phyloP scores from a whole-genome alignment of 2,113 vertebrate species.

The Archocentrus centrarchus region DNA sequence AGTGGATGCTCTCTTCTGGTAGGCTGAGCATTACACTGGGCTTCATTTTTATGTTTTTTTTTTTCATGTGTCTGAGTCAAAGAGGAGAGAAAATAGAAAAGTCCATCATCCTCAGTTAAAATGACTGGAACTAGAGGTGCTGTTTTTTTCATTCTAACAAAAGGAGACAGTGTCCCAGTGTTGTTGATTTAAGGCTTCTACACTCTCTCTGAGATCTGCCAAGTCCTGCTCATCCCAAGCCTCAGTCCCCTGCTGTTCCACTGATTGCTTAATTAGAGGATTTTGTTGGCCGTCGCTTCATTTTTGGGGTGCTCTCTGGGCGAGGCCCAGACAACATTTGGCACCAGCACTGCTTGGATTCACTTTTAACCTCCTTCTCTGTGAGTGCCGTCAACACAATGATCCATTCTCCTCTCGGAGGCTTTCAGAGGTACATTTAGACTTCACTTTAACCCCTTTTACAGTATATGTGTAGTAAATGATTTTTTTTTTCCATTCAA shows the following conservation, averaged over 20 bases:
- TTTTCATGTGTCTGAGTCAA: neutral
- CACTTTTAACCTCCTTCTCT: neutral
- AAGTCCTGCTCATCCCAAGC: neutral
- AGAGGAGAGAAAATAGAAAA: neutral
- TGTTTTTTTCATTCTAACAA: slow-evolving; percentile 8
- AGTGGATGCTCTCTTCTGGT: neutral
- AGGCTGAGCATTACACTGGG: neutral
- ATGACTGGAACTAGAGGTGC: neutral
- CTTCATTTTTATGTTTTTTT: neutral
- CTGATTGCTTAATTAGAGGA: slow-evolving; percentile 19
- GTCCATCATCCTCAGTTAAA: neutral
- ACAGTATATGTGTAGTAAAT: neutral
- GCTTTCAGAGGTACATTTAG: neutral
- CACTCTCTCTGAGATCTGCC: neutral
- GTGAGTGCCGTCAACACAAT: neutral
- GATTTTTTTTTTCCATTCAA: neutral
- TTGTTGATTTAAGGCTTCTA: slow-evolving; percentile 5
- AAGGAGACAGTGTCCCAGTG: neutral
- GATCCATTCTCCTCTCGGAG: neutral
- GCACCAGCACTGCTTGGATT: neutral
- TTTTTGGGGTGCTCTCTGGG: neutral
- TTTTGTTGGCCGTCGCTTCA: neutral
- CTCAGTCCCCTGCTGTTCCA: neutral
- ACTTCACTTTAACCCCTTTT: neutral
- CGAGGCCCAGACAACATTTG: neutral